Base-by-base conservation (phyloP, 2,797 vertebrate species). In the Galago senegalensis region DNA sequence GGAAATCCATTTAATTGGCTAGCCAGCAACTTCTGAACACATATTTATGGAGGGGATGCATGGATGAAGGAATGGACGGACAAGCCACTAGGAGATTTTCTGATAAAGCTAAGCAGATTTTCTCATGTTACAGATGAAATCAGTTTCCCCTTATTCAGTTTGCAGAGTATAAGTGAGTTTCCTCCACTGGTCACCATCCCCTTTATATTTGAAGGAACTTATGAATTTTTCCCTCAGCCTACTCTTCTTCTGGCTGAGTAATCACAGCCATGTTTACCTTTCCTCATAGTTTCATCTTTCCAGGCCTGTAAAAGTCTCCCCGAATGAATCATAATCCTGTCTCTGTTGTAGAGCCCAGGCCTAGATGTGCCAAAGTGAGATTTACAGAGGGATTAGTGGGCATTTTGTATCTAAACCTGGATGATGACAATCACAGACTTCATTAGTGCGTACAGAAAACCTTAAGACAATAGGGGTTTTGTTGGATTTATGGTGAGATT, bases 381-480 rank as follows among this genome's bases (percentile, higher is more conserved):
- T 97, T 98, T 96, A 56, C 34, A 29, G 9, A 67, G 75, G 56
- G n/a, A 49, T 96, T 91, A 92, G 87, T 29, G 73, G 94, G 77
- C 60, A 83, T 94, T 95, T 96, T 92, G 70, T 60, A 73, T 96
- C 81, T 82, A 82, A 87, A 95, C 77, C 69, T 94, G 65, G 75
- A 93, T 95, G 69, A 93, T 93, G 69, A 56, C 82, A 75, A 80
- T 95, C 92, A 87, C 65, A 96, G 73, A 79, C 85, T 95, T 97
- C 87, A 75, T 95, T 96, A 92, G 63, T 90, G 40, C 58, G 77
- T 92, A 70, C 92, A 87, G 53, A 92, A 98, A 97, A 96, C 92
- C 83, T 5, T 92, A 96, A 97, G 96, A 96, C 96, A 97, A 21
- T 95, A 95, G 49, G 82, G 94, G 95, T 61, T 93, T 97, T 87